phyloP scores from a whole-genome alignment of 2,888 invertebrate genomes.

The Oscheius sp. region DNA sequence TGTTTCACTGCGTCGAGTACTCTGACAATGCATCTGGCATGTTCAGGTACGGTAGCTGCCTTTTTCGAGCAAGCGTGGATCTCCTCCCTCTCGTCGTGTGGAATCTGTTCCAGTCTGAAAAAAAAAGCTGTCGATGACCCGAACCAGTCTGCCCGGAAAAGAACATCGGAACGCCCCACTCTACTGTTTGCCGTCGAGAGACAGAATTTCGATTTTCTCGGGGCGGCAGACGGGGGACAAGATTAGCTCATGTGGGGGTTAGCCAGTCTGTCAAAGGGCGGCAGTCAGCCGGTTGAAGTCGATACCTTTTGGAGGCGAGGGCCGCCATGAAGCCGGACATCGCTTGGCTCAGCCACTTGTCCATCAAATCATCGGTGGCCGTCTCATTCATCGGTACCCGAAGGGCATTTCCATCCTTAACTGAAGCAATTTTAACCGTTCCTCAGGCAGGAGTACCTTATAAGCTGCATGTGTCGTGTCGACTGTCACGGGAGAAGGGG shows the following conservation, averaged over 20 bases:
- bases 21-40: constrained; percentile 62
- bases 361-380: constrained; percentile 58
- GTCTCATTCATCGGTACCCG: constrained; percentile 59
- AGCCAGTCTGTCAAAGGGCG: background rate
- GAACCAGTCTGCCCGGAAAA: background rate
- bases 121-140: background rate
- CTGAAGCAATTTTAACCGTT: background rate
- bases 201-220: constrained; percentile 27
- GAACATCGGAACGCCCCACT: background rate
- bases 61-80: constrained; percentile 59
- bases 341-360: constrained; percentile 69
- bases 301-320: constrained; percentile 59
- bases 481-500: constrained; percentile 2
- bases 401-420: constrained; percentile 45
- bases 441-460: background rate
- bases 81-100: constrained; percentile 37
- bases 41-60: constrained; percentile 57
- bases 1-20: constrained; percentile 51
- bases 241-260: constrained; percentile 23
- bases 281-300: background rate
- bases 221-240: constrained; percentile 2
- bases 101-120: constrained; percentile 41
- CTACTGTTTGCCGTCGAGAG: background rate
- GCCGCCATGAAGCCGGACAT: constrained; percentile 69
- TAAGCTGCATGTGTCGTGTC: constrained; percentile 23